Evolutionary conservation across 23 tunicate species (phyloP).

Genomic region (Trididemnum nubilum): DNA sequence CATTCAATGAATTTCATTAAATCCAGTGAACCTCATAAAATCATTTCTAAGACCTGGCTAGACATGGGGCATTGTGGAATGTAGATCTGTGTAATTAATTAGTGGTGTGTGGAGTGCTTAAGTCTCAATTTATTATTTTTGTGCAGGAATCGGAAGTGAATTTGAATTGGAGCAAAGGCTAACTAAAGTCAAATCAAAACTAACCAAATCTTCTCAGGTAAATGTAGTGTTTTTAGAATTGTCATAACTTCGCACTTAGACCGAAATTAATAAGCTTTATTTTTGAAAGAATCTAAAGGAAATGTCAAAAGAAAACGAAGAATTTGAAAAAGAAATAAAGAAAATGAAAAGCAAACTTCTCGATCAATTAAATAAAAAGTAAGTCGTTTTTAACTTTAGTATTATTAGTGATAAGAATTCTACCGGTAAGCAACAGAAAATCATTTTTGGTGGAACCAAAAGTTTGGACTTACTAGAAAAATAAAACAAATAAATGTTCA

Average conservation of each 20-base stretch:
- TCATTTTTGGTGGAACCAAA: too few species aligned
- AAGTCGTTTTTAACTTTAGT: too few species aligned
- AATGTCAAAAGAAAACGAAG: constrained; percentile 53
- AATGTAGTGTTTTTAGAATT: neutral
- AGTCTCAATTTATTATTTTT: too few species aligned
- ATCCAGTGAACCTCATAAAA: neutral
- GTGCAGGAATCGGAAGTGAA: constrained; percentile 22
- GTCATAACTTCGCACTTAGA: neutral
- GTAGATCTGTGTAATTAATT: too few species aligned
- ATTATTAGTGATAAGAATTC: too few species aligned
- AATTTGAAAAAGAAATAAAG: constrained; percentile 50
- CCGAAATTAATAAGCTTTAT: neutral
- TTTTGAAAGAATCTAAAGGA: constrained; percentile 54
- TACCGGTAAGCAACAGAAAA: too few species aligned
- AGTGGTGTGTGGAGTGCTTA: too few species aligned
- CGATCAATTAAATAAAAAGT: constrained; percentile 44
- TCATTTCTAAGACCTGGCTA: too few species aligned
- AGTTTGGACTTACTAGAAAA: too few species aligned
- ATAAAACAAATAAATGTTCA: too few species aligned
- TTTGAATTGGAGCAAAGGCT: constrained; percentile 48
- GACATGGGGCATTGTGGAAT: too few species aligned
- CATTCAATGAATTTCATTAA: too few species aligned
- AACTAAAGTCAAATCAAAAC: constrained; percentile 54
- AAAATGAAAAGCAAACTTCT: constrained; percentile 44
- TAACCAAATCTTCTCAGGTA: constrained; percentile 45